Base-by-base conservation (phyloP, 2,797 vertebrate genomes). In the Poeciliopsis presidionis region DNA sequence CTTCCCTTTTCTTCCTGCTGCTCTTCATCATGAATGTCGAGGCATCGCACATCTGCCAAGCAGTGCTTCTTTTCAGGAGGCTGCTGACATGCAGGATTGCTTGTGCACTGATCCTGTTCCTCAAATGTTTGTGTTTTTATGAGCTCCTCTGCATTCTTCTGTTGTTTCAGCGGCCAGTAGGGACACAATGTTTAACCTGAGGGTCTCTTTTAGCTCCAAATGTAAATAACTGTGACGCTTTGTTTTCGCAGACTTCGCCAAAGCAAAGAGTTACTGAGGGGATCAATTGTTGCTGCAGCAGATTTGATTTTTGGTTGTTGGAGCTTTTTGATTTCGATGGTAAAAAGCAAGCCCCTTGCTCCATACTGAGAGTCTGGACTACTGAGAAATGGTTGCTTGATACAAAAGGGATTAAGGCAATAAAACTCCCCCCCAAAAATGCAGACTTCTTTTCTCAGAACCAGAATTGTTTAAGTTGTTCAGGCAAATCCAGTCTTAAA, bases 91-190 rank as follows among this genome's bases (percentile, higher is more conserved):
- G 81, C 76, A 73, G 81, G 82, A 86, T 78, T 59, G 73, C 73
- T 67, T 72, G 22, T 84, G 82, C 67, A 81, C 75, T 81, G 80
- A 86, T 74, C 74, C 85, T 83, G 84, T 89, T 93, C 87, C 91
- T 92, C 86, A 87, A 86, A 90, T 80, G 74, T 91, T 91, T 90
- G 83, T 90, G 89, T 91, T 92, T 95, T 93, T 84, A 92, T 74
- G 86, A 91, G 86, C 88, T 90, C 87, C 89, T 87, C 85, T 36
- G 59, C 88, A 92, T 94, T 95, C 92, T 89, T 84, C 77, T 4
- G 20, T 69, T 91, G 82, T 88, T 82, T 76, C 69, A 86, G 81
- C 82, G 25, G 67, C 94, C 91, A 90, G 82, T 89, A 20, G 81
- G 81, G 92, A 90, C 78, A 39, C 75, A 0, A 78, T 86, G 91